Conservation (phyloP, 2,888 invertebrate species). For the Athalia circularis region DNA sequence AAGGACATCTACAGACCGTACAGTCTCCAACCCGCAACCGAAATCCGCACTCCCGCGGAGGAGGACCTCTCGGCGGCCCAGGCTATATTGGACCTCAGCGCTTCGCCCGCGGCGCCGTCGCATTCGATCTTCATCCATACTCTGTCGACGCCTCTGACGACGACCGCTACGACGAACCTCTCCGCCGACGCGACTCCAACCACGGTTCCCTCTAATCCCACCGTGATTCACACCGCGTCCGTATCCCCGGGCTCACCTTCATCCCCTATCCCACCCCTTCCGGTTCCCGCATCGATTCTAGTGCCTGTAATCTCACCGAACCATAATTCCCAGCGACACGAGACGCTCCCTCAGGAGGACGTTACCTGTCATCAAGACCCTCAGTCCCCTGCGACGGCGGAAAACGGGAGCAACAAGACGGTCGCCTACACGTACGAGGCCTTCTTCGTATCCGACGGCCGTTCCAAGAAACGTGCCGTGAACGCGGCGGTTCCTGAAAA, state of each 20-base stretch:
- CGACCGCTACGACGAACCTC: slow-evolving; percentile 63
- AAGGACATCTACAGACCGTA: slow-evolving; percentile 94
- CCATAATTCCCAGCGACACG: slow-evolving; percentile 45
- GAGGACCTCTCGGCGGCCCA: slow-evolving; percentile 92
- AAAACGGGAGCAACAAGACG: slow-evolving; percentile 79
- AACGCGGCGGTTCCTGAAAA: slow-evolving; percentile 72
- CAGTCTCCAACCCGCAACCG: slow-evolving; percentile 76
- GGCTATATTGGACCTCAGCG: slow-evolving; percentile 91
- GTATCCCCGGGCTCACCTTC: slow-evolving; percentile 63
- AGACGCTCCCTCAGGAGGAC: neutral
- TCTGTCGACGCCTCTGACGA: slow-evolving; percentile 79
- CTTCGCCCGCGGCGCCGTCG: slow-evolving; percentile 81
- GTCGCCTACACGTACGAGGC: slow-evolving; percentile 93
- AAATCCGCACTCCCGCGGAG: slow-evolving; percentile 81
- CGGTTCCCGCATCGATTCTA: slow-evolving; percentile 68
- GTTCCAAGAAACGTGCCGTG: slow-evolving; percentile 80
- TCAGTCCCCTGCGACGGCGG: slow-evolving; percentile 65
- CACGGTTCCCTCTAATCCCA: neutral
- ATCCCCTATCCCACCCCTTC: slow-evolving; percentile 55
- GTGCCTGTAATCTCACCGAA: slow-evolving; percentile 64
- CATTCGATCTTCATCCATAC: slow-evolving; percentile 71
- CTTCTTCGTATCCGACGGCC: slow-evolving; percentile 92
- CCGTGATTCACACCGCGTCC: slow-evolving; percentile 52
- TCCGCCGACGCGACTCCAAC: neutral
- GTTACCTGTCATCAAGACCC: slow-evolving; percentile 62